Evolutionary conservation across 2,888 invertebrate species (phyloP).

Genomic region (Eristalis arbustorum): DNA sequence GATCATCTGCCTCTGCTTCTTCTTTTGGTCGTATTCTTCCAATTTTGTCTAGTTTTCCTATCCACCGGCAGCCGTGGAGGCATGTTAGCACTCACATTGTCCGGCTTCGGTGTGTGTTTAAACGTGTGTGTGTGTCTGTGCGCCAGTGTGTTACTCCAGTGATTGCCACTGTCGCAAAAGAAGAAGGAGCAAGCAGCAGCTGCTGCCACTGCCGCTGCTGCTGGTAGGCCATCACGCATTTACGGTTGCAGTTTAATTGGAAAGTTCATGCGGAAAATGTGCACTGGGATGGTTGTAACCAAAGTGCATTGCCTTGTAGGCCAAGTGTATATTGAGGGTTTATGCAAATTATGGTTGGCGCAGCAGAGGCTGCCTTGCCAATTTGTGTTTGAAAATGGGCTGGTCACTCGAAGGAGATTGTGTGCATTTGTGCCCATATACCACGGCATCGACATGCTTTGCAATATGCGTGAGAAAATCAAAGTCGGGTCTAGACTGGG

Average conservation of each 20-base stretch:
- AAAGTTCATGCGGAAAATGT: conserved; percentile 62
- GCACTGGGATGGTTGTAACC: conserved; percentile 29
- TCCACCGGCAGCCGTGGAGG: background rate
- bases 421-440: conserved; percentile 21
- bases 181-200: conserved; percentile 10
- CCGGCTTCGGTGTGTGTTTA: conserved; percentile 31
- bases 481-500: conserved; percentile 17
- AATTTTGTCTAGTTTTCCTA: conserved; percentile 36
- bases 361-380: conserved; percentile 21
- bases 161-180: conserved; percentile 40
- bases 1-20: conserved; percentile 47
- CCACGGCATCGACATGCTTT: conserved; percentile 20
- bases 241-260: conserved; percentile 64
- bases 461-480: conserved; percentile 66
- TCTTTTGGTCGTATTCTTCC: conserved; percentile 37
- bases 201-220: conserved; percentile 29
- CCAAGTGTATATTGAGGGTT: conserved; percentile 42
- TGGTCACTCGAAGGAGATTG: background rate
- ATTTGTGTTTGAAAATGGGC: background rate
- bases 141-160: conserved; percentile 35
- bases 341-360: conserved; percentile 57
- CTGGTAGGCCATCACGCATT: conserved; percentile 22
- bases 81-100: conserved; percentile 40
- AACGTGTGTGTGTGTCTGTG: background rate
- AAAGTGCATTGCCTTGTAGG: conserved; percentile 67